Conservation (phyloP, 2,113 vertebrate species). For the Epinephelus fuscoguttatus region DNA sequence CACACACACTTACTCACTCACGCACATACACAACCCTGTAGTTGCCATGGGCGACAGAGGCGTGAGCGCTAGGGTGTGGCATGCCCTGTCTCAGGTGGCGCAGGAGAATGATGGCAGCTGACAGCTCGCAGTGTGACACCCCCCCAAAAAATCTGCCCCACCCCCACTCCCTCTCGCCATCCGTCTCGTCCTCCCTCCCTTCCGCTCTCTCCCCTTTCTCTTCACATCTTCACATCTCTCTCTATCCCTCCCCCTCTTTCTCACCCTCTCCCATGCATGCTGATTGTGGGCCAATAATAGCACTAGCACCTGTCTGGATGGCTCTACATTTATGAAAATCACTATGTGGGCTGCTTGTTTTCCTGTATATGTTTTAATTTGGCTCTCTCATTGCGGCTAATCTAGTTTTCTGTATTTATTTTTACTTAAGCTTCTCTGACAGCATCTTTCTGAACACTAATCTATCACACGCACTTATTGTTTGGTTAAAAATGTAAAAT, state of each 20-base stretch:
- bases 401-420: conserved; percentile 19
- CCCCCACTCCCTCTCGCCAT: conserved; percentile 40
- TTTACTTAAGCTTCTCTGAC: background rate
- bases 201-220: conserved; percentile 32
- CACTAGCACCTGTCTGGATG: conserved; percentile 78
- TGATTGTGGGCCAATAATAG: conserved; percentile 82
- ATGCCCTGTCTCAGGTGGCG: conserved; percentile 82
- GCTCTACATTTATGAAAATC: conserved; percentile 77
- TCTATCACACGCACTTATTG: background rate
- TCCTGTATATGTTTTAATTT: conserved; percentile 43
- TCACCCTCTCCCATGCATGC: conserved; percentile 71
- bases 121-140: conserved; percentile 81
- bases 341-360: conserved; percentile 61
- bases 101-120: conserved; percentile 84
- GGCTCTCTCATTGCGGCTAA: background rate
- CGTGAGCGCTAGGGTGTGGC: conserved; percentile 82
- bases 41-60: conserved; percentile 83
- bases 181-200: conserved; percentile 26
- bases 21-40: conserved; percentile 47
- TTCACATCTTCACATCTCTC: conserved; percentile 59
- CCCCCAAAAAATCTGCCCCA: conserved; percentile 55
- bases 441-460: background rate
- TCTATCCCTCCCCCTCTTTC: conserved; percentile 51
- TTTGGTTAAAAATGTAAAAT: background rate
- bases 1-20: background rate